Base-by-base conservation (phyloP, 2,797 vertebrate genomes). In the Caiman crocodilus region DNA sequence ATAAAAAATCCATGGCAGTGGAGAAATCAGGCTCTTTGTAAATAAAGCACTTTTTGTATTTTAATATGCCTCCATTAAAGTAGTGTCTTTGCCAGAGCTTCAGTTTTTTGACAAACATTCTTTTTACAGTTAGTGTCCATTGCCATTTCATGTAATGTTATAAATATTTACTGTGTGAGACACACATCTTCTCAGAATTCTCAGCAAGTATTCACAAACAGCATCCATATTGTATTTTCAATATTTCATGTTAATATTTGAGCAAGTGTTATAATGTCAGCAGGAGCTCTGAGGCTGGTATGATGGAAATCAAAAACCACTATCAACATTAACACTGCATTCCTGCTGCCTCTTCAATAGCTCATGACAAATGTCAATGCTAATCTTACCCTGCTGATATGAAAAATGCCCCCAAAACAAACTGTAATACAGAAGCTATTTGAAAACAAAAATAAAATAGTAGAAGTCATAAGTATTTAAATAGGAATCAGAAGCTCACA, bases 191-290 rank as follows among this genome's bases (percentile, higher is more conserved):
- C 90, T 96, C 71, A 89, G 18, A 77, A 91, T 94, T 96, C 93
- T 90, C 90, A 84, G 61, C 61, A 90, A 95, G 76, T 61, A 88
- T 93, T 92, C 90, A 85, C 57, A 95, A 94, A 81, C 83, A 92
- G 17, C 56, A 94, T 94, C 79, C 87, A 92, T 93, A 87, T 76
- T 95, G 79, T 94, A 95, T 95, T 96, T 96, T 95, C 89, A 95
- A 92, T 96, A 97, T 93, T 97, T 96, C 95, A 96, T 94, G 87
- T 84, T 97, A 96, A 96, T 96, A 95, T 95, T 97, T 95, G 88
- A 92, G 92, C 95, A 92, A 88, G 90, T 90, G 82, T 90, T 94
- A 90, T 86, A 95, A 92, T 92, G 92, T 95, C 95, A 86, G 88
- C 89, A 93, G 83, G 89, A 94, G 75, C 75, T 93, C 88, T 79